These are phyloP conservation scores for Ammodytes dubius DNA, from an alignment of 2,113 vertebrate species.

Conservation along the genomic window DNA sequence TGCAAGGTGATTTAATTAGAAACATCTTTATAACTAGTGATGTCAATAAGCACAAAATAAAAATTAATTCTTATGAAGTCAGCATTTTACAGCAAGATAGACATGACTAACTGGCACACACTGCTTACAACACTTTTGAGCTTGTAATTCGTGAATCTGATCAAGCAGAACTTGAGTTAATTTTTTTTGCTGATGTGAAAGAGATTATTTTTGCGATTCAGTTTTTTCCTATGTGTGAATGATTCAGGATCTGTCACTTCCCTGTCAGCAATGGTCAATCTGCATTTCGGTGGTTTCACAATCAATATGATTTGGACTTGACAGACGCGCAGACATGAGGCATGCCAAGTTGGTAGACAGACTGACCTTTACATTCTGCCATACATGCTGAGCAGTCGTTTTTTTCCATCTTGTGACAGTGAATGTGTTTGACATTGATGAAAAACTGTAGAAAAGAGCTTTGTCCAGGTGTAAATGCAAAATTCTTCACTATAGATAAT, in stretches of 20 bases:
- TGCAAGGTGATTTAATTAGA: neutral
- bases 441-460: neutral
- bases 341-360: slow-evolving; percentile 29
- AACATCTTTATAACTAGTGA: neutral
- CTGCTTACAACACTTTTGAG: slow-evolving; percentile 14
- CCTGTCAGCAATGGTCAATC: slow-evolving; percentile 54
- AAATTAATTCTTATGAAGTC: neutral
- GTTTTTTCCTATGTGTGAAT: slow-evolving; percentile 24
- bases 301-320: slow-evolving; percentile 46
- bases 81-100: neutral
- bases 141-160: neutral
- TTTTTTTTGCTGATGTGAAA: slow-evolving; percentile 41
- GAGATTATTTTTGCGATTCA: slow-evolving; percentile 20
- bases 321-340: slow-evolving; percentile 12
- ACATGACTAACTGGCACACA: neutral
- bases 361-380: slow-evolving; percentile 13
- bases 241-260: slow-evolving; percentile 45
- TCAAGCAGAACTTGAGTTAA: neutral
- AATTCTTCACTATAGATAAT: neutral
- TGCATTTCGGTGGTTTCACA: slow-evolving; percentile 62
- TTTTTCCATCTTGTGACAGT: neutral
- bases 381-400: neutral
- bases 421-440: neutral
- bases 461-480: neutral
- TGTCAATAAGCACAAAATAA: neutral